Base-by-base conservation (phyloP, 2,888 invertebrate genomes). In the Cosmia trapezina region DNA sequence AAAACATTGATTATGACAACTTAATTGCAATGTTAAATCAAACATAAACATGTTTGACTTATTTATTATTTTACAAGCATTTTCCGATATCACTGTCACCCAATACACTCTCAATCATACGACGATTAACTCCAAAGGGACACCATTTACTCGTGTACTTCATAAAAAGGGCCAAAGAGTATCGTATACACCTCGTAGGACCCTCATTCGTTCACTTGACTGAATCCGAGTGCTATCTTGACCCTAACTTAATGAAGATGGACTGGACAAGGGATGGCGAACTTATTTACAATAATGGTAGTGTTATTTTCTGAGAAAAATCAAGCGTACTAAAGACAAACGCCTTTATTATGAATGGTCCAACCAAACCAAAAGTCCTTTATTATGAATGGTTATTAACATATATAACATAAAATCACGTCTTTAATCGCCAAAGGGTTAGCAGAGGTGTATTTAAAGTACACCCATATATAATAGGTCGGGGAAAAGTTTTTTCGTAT, bases 211-310 rank as follows among this genome's bases (percentile, higher is more conserved):
- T 66, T 70, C 75, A 63, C 69, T 80, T 69, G 63, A 70, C 72
- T 69, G 81, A 66, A 45, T 63, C 54, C 51, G 37, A 69, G 71
- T 49, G 60, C 76, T 59, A 76, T 80, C 64, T 80, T 60, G 81
- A 76, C 71, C 81, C 54, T 63, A 41, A 66, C 47, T 57, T 75
- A 76, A 80, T 71, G 61, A 71, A 80, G 76, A 80, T 80, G 43
- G 62, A 80, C 71, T 60, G 37, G 33, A 64, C 6, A 33, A 28
- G n/a, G n/a, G 37, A 57, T 14, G 19, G 22, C 2, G 19, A 17
- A 45, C 57, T 8, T 41, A 8, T 59, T 59, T 22, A 54, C 14
- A 54, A 37, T 37, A 51, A 28, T 14, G 28, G n/a, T 37, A n/a
- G 37, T 37, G 4, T n/a, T 0, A 1, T 19, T 37, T 60, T 9